phyloP scores from a whole-genome alignment of 2,888 invertebrate genomes.

The Macropis europaea region DNA sequence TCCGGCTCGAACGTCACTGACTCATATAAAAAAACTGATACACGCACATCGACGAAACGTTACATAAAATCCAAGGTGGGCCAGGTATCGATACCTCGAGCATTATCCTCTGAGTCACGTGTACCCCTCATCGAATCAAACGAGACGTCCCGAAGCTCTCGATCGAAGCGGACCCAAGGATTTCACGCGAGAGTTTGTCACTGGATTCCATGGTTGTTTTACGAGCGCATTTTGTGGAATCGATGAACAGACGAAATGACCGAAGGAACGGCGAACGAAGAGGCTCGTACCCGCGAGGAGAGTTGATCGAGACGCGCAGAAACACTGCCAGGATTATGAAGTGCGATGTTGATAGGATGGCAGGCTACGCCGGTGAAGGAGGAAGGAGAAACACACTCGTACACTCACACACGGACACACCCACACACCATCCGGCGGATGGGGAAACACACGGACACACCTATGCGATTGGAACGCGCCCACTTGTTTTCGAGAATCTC shows the following conservation, averaged over 20 bases:
- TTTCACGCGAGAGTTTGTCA: slow-evolving; percentile 1
- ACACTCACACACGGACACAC: slow-evolving; percentile 58
- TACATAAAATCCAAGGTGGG: not conserved
- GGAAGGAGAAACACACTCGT: too few relatives aligned
- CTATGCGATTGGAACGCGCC: slow-evolving; percentile 2
- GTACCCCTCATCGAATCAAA: too few relatives aligned
- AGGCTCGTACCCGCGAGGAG: too few relatives aligned
- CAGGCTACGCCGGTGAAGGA: slow-evolving; percentile 62
- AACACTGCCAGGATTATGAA: slow-evolving; percentile 75
- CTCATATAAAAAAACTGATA: too few relatives aligned
- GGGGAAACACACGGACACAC: slow-evolving; percentile 47
- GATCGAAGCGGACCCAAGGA: not conserved
- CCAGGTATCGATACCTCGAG: not conserved
- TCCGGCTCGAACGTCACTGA: too few relatives aligned
- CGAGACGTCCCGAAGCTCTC: not conserved
- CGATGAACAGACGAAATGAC: not conserved
- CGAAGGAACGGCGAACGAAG: too few relatives aligned
- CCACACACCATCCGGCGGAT: slow-evolving; percentile 40
- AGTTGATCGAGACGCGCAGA: slow-evolving; percentile 73
- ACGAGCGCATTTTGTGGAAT: too few relatives aligned
- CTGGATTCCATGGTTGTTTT: too few relatives aligned
- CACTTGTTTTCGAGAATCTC: slow-evolving; percentile 37
- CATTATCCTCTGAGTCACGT: slow-evolving; percentile 14
- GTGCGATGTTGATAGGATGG: slow-evolving; percentile 76
- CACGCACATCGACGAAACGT: too few relatives aligned